phyloP scores from a whole-genome alignment of 2,888 invertebrate genomes.

The Chymomyza amoena region DNA sequence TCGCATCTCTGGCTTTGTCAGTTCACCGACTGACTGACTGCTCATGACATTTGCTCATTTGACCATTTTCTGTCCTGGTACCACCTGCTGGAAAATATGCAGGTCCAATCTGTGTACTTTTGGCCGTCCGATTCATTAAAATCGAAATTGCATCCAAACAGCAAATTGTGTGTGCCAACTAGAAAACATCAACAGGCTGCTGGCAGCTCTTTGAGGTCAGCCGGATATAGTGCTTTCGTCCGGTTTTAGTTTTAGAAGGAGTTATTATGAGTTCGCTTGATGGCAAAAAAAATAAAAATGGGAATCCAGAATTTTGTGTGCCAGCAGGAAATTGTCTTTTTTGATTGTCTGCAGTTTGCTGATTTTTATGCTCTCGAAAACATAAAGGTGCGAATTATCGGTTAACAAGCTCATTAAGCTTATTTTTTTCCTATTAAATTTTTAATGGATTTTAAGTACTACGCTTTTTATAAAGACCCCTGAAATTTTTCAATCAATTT shows the following conservation, averaged over 20 bases:
- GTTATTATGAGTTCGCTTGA: slow-evolving; percentile 58
- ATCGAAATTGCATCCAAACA: slow-evolving; percentile 36
- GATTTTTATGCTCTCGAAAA: too few relatives aligned
- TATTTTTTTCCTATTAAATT: too few relatives aligned
- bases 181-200: not conserved
- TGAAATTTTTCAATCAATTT: too few relatives aligned
- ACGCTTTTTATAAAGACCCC: too few relatives aligned
- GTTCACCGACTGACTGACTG: slow-evolving; percentile 8
- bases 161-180: slow-evolving; percentile 27
- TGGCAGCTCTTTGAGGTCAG: slow-evolving; percentile 9
- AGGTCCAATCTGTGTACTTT: not conserved
- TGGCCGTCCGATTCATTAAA: slow-evolving; percentile 33
- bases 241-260: slow-evolving; percentile 14
- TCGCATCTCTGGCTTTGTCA: not conserved
- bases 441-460: too few relatives aligned
- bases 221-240: slow-evolving; percentile 25
- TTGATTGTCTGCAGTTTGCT: too few relatives aligned
- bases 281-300: slow-evolving; percentile 32
- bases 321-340: too few relatives aligned
- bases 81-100: not conserved
- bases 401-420: too few relatives aligned
- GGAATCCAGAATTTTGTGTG: not conserved
- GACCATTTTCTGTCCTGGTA: not conserved
- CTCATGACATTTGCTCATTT: slow-evolving; percentile 32
- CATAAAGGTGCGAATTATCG: too few relatives aligned